Base-by-base conservation (phyloP, 1,140 invertebrate genomes). In the Homalodisca vitripennis region DNA sequence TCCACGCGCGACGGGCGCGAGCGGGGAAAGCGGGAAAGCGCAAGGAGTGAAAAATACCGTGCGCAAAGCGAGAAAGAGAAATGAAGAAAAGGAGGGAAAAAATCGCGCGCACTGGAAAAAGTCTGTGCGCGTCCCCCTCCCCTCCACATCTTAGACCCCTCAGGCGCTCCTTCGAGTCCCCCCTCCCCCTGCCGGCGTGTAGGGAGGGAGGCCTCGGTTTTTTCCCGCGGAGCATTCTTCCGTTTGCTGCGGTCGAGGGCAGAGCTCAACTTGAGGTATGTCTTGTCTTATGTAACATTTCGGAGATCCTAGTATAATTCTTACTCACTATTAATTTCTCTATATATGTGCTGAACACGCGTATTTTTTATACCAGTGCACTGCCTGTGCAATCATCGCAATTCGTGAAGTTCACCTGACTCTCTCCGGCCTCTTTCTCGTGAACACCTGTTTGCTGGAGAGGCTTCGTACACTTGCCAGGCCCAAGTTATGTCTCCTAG, bases 141-240 rank as follows among this genome's bases (percentile, higher is more conserved):
- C 30, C 63, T 20, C n/a, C 41, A 13, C 27, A 31, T 27, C 34
- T 46, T 66, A 51, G 34, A 27, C 63, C 32, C 63, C 32, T 32
- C 17, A 6, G 34, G 63, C 63, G 63, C 63, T 46, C 63, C 63
- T 66, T 66, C n/a, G n/a, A n/a, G n/a, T n/a, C n/a, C n/a, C 27
- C 20, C 32, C 63, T 34, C 34, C 26, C 63, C n/a, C 20, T 26
- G 14, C 6, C 63, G n/a, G 63, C 63, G 41, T 24, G 63, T 22
- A 41, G 63, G 63, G 27, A 24, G 63, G 63, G 63, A 66, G 63
- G 34, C 32, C 20, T 47, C 41, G 26, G 41, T 66, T 66, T 66
- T 66, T 66, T 66, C 63, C 63, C 63, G 63, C 63, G 63, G n/a
- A 66, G 27, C 63, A 66, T 66, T 66, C 63, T 66, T 66, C 63